Base-by-base conservation (phyloP, 2,797 vertebrate species). In the Catamblyrhynchus diadema region DNA sequence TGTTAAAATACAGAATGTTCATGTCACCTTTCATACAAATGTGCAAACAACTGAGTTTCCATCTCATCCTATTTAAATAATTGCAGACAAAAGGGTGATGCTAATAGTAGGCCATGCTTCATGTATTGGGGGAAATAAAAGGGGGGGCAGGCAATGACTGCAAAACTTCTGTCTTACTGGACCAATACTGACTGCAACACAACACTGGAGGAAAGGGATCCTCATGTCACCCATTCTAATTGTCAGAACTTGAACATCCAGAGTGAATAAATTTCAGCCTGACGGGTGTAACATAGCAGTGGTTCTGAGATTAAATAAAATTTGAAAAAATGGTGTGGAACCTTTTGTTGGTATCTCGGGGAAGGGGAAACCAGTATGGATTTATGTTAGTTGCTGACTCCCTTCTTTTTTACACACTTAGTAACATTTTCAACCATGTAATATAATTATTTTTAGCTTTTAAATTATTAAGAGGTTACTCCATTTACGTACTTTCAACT, bases 281-380 rank as follows among this genome's bases (percentile, higher is more conserved):
- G 67, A 73, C 2, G 33, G 91, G 81, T 94, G 87, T 86, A 95
- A 95, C 39, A 22, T 3, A 86, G 86, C 69, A 88, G 51, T 90
- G 85, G 72, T 86, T 83, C 66, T 69, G 62, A 92, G 45, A 78
- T 85, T 23, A 88, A 95, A 95, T 93, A 93, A 92, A 97, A 61
- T 42, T 71, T 92, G 35, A 92, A 93, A 90, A 88, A 73, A 32
- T 2, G 14, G 32, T 45, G 41, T 94, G 92, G 81, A 70, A 73
- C 44, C 35, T 89, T 47, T 66, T 56, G 24, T 93, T 92, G 70
- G 27, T 93, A 12, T 84, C 3, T 45, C 1, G 17, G 70, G 66
- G 22, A 74, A 48, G 44, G 50, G 51, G 44, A 10, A 62, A 9
- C 35, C 1, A 3, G 7, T 41, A 42, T 53, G 48, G 33, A 17